Conservation (phyloP, 2,797 vertebrate species). For the Hemibagrus guttatus region DNA sequence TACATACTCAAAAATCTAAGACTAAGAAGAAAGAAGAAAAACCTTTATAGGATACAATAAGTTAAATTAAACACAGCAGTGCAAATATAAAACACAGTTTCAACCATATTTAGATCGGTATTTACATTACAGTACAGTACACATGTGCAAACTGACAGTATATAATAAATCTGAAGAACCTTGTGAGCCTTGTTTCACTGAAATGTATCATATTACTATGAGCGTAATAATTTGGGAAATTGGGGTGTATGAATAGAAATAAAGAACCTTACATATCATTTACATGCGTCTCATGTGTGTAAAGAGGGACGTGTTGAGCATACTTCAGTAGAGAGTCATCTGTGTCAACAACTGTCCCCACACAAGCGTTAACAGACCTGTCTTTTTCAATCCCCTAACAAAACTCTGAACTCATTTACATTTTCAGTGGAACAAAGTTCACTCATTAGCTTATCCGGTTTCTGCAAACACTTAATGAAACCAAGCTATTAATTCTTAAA, state of each 20-base stretch:
- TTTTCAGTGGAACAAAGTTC: not conserved
- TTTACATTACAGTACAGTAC: no score
- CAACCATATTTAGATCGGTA: no score
- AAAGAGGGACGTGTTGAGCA: not conserved
- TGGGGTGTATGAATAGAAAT: not conserved
- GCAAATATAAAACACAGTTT: no score
- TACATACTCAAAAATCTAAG: no score
- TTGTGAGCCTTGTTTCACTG: not conserved
- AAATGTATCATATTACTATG: not conserved
- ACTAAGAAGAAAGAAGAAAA: no score
- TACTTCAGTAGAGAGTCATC: not conserved
- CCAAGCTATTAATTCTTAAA: not conserved
- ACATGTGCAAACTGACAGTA: no score
- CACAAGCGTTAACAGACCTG: not conserved
- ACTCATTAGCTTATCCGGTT: not conserved
- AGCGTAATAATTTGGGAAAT: not conserved
- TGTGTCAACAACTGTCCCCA: constrained; percentile 14
- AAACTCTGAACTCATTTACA: not conserved
- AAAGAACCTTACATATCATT: not conserved
- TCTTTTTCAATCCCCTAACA: not conserved
- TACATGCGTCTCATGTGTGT: not conserved
- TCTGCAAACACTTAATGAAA: not conserved
- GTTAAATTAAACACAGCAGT: no score
- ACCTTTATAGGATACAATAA: no score
- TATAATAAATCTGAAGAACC: no score